Evolutionary conservation across 2,113 vertebrate genomes (phyloP).

Genomic region (Seriola quinqueradiata): DNA sequence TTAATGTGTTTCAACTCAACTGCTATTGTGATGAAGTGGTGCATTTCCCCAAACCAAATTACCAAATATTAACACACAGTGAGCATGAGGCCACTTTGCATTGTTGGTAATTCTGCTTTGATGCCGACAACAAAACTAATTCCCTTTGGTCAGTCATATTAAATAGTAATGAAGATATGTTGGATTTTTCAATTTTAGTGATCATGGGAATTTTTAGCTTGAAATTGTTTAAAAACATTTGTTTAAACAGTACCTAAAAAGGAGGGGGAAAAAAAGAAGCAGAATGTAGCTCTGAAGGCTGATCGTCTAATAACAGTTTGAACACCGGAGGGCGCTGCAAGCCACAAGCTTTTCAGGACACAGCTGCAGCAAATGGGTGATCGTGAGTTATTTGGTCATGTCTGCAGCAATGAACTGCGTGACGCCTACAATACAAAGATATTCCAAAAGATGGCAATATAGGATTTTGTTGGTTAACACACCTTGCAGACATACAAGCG

Average conservation of each 20-base stretch:
- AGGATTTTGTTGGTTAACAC: conserved; percentile 22
- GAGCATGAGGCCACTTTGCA: neutral
- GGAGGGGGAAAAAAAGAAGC: too few relatives aligned
- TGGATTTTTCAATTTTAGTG: neutral
- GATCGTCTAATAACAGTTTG: neutral
- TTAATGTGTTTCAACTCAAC: neutral
- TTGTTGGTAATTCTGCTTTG: too few relatives aligned
- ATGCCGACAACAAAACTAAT: too few relatives aligned
- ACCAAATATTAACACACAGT: neutral
- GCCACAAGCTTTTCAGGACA: neutral
- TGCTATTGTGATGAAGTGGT: neutral
- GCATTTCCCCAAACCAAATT: neutral
- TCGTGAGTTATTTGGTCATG: neutral
- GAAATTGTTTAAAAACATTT: too few relatives aligned
- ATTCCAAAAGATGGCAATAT: conserved; percentile 74
- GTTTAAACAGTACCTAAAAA: neutral
- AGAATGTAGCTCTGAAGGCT: neutral
- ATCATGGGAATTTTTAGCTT: too few relatives aligned
- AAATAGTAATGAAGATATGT: too few relatives aligned
- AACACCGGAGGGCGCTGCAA: conserved; percentile 55
- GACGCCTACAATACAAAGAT: conserved; percentile 39
- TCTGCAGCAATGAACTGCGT: conserved; percentile 27
- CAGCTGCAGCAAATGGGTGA: neutral
- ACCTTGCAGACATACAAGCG: neutral
- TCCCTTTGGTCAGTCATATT: too few relatives aligned